phyloP scores from a whole-genome alignment of 2,888 invertebrate species.

The Thereva unica region DNA sequence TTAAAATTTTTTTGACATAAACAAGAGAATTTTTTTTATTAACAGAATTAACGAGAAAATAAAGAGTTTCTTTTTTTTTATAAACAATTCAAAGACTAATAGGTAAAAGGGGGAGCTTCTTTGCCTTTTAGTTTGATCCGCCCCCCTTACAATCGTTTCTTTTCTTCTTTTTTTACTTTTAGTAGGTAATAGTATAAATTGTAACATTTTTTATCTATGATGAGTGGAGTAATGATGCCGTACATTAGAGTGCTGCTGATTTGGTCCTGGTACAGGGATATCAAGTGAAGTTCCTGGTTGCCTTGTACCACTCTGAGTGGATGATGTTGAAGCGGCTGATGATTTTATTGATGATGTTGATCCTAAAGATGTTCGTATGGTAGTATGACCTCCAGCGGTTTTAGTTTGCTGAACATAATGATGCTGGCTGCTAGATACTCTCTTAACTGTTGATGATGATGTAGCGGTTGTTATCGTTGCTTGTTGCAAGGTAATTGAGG shows the following conservation, averaged over 20 bases:
- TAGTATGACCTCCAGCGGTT: conserved; percentile 22
- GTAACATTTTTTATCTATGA: conserved; percentile 25
- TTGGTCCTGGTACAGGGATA: conserved; percentile 41
- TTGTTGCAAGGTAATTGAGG: conserved; percentile 37
- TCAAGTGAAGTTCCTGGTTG: conserved; percentile 39
- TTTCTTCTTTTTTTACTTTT: conserved; percentile 26
- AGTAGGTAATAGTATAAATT: conserved; percentile 21
- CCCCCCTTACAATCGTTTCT: conserved; percentile 15
- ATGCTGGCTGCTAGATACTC: conserved; percentile 16
- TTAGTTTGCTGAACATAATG: conserved; percentile 25
- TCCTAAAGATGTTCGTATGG: conserved; percentile 49
- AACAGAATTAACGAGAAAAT: conserved; percentile 29
- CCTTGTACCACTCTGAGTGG: neutral
- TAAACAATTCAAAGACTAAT: conserved; percentile 29
- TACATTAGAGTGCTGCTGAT: conserved; percentile 33
- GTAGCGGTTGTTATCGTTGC: conserved; percentile 38
- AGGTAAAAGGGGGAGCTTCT: neutral
- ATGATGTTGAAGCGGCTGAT: conserved; percentile 15
- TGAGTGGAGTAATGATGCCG: conserved; percentile 35
- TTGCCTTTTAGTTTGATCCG: conserved; percentile 18
- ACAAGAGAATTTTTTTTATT: conserved; percentile 20
- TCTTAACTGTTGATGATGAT: conserved; percentile 33
- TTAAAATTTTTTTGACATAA: conserved; percentile 40
- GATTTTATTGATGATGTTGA: conserved; percentile 46
- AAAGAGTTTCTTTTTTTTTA: conserved; percentile 3